These are phyloP conservation scores for Coracias cyanogaster DNA, from an alignment of 2,797 vertebrate genomes.

Conservation along the genomic window DNA sequence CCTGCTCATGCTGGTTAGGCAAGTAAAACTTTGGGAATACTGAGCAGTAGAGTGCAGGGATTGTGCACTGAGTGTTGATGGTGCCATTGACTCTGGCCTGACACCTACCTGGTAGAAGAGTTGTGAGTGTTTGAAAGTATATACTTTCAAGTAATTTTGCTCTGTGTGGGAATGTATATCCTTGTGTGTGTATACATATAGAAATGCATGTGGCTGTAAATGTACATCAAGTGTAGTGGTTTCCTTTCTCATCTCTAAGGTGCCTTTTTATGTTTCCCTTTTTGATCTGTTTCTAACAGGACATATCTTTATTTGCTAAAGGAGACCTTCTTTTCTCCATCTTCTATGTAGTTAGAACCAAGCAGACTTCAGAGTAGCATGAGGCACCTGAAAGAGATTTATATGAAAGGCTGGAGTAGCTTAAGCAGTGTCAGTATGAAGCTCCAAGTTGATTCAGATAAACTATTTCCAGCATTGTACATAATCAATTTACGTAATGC, in stretches of 20 bases:
- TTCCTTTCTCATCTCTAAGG: background rate
- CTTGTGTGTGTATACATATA: background rate
- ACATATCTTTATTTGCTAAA: background rate
- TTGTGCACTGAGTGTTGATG: background rate
- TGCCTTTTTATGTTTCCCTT: background rate
- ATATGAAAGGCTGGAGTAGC: background rate
- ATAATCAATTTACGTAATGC: background rate
- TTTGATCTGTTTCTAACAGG: background rate
- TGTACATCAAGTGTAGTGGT: background rate
- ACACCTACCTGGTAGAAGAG: background rate
- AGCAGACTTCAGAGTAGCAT: background rate
- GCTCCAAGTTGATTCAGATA: background rate
- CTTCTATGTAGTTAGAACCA: background rate
- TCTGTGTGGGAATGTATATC: too few species aligned
- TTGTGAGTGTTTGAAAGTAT: background rate
- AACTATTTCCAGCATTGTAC: background rate
- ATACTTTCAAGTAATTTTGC: background rate
- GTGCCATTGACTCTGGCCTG: background rate
- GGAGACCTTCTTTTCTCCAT: background rate
- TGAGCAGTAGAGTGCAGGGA: background rate
- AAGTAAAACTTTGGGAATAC: background rate
- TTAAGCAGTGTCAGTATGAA: background rate
- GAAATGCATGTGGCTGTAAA: background rate
- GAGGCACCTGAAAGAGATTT: background rate
- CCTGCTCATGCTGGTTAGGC: background rate